phyloP scores from a whole-genome alignment of 2,888 invertebrate genomes.

The Himalopsyche tibetana region DNA sequence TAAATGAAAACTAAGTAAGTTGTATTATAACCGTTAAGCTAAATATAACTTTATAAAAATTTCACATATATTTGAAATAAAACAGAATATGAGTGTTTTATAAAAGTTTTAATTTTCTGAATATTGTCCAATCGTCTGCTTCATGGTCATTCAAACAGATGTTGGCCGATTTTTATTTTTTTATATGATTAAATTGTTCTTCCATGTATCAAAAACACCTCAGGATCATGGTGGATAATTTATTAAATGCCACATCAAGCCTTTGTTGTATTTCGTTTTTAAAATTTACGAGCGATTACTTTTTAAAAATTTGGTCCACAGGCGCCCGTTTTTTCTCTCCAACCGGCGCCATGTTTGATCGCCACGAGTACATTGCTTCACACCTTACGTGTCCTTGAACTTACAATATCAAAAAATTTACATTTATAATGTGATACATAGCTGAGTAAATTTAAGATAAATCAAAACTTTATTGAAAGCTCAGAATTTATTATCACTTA shows the following conservation, averaged over 20 bases:
- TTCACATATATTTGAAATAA: no score
- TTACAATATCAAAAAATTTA: slow-evolving; percentile 25
- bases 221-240: slow-evolving; percentile 29
- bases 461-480: slow-evolving; percentile 19
- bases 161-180: background rate
- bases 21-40: no score
- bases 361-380: slow-evolving; percentile 39
- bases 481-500: background rate
- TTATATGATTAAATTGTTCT: background rate
- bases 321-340: slow-evolving; percentile 40
- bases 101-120: no score
- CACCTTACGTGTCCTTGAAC: slow-evolving; percentile 38
- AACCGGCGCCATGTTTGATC: slow-evolving; percentile 40
- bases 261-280: slow-evolving; percentile 40
- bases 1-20: no score
- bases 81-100: no score
- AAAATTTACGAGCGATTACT: slow-evolving; percentile 41
- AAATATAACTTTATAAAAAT: no score
- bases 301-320: slow-evolving; percentile 39
- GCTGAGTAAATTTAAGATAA: background rate
- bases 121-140: background rate
- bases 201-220: slow-evolving; percentile 32
- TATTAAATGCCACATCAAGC: slow-evolving; percentile 39
- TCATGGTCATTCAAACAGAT: background rate
- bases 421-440: slow-evolving; percentile 36